Base-by-base conservation (phyloP, 53 echinoderm and acorn worm species). In the Patiria pectinifera region DNA sequence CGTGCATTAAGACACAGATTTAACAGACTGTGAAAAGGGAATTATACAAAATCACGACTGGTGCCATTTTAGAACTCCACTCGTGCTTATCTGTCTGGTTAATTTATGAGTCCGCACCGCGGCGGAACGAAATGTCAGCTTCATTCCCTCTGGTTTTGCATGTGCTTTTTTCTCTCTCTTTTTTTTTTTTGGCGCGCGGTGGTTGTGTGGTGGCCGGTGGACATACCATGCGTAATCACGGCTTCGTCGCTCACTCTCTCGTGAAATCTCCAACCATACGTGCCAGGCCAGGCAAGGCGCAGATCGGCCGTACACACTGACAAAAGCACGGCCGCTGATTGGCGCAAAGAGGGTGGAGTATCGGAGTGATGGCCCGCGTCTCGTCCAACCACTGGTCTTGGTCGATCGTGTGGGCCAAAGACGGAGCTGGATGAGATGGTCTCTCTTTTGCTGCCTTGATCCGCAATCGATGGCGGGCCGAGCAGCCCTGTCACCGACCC, bases 321-420 rank as follows among this genome's bases (percentile, higher is more conserved):
- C 76, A 90, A 90, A 90, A 90, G 90, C 90, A 46, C 81, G 66
- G 62, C 26, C 90, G 62, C 90, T 80, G 90, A 90, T 90, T 90
- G 90, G 90, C 44, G 24, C 62, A 69, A 90, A 90, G 81, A 66
- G 72, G 19, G 25, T 23, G 86, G 45, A 69, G 3, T 15, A 48
- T 71, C 86, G 49, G 62, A 19, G 18, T 16, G 72, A 22, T 19
- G 21, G 80, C 69, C 22, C 81, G 80, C 62, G 80, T 86, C 86
- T 81, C 81, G 62, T 69, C 90, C 90, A 80, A 81, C 69, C 90
- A 48, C 21, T 89, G 90, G 81, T 90, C 88, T 78, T 59, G 88
- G 35, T 53, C 22, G 59, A 58, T 16, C 59, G 53, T 8, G 53
- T 12, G 43, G 13, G 60, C 5, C 58, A 59, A 62, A 88, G 78